Conservation (phyloP, 2,797 vertebrate species). For the Columba guinea region DNA sequence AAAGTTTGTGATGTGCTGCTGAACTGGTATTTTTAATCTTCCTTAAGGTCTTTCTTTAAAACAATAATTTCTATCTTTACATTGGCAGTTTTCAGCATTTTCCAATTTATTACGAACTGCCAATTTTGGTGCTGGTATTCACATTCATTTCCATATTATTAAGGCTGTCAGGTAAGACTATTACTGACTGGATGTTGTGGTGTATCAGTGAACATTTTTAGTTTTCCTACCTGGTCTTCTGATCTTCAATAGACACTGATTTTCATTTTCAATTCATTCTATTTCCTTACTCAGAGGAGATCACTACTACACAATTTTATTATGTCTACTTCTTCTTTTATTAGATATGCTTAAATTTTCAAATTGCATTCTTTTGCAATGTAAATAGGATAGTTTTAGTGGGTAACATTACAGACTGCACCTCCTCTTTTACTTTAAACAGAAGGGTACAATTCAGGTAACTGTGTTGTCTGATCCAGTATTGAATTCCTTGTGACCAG, state of each 20-base stretch:
- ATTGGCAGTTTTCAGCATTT: neutral
- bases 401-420: neutral
- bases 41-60: neutral
- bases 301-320: conserved; percentile 33
- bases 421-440: neutral
- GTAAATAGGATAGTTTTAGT: conserved; percentile 11
- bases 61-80: neutral
- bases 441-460: neutral
- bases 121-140: neutral
- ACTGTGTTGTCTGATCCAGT: neutral
- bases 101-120: neutral
- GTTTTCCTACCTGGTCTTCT: neutral
- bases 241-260: neutral
- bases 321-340: conserved; percentile 27
- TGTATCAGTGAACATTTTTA: neutral
- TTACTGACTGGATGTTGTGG: neutral
- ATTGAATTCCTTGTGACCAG: neutral
- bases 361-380: neutral
- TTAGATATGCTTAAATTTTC: conserved; percentile 34
- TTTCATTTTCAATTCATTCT: conserved; percentile 20
- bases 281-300: neutral
- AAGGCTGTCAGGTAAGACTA: neutral
- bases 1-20: neutral
- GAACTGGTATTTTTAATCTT: neutral
- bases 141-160: neutral